Base-by-base conservation (phyloP, 2,113 vertebrate genomes). In the Platysteira castanea region DNA sequence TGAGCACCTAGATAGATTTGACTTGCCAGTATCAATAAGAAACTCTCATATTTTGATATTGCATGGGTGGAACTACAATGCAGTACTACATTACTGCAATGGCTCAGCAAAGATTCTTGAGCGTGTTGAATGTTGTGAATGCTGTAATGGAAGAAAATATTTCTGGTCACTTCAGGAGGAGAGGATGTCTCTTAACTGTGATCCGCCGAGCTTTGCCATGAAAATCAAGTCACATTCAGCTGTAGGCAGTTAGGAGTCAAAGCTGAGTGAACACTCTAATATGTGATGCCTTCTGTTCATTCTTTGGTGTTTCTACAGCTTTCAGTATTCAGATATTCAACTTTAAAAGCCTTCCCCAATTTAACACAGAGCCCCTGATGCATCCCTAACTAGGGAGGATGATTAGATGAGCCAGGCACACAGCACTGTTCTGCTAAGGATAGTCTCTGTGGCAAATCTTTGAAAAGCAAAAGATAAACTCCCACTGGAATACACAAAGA, bases 401-500 rank as follows among this genome's bases (percentile, higher is more conserved):
- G 94, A 95, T 93, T 82, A 91, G 81, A 90, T 79, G 96, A 96
- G 95, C 80, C 78, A 92, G 84, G 86, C 90, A 64, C 27, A 80
- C 68, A 90, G 57, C 1, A 2, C 65, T 37, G 37, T 86, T 91
- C 65, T 6, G 21, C 61, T 73, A 90, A 94, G 81, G 61, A 88
- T 37, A 79, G 75, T 61, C 53, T 92, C 93, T 56, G 59, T 92
- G 78, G 88, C 64, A 90, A 94, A 93, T 73, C 88, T 94, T 95
- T 82, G 91, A 94, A 97, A 94, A 92, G 95, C 86, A 92, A 67
- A 91, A 96, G 54, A 90, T 44, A 84, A 95, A 94, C 44, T 94
- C 91, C 84, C 84, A 44, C 86, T 44, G 69, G 90, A 96, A 93
- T 82, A 94, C 53, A 91, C 54, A 95, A 91, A 91, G 77, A 73